Percentiles rank a stretch among this genome's conserved stretches.
These are phyloP conservation scores for Diprion similis DNA, from an alignment of 1,140 invertebrate species.

Conservation along the genomic window DNA sequence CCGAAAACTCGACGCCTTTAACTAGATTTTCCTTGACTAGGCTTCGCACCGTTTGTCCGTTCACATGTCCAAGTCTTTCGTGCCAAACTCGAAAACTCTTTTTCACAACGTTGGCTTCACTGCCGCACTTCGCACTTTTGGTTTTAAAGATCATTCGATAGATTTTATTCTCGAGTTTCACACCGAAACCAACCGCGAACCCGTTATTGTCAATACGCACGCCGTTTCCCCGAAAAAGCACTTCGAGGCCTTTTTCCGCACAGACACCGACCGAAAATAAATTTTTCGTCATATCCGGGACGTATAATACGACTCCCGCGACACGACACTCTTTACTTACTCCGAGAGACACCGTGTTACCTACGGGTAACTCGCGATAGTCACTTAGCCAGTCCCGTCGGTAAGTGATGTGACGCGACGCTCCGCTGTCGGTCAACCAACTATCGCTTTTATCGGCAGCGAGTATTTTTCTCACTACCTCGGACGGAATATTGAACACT, in stretches of 20 bases:
- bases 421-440: background rate
- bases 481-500: background rate
- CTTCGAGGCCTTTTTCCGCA: slow-evolving; percentile 25
- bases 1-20: slow-evolving; percentile 12
- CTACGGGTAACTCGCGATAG: background rate
- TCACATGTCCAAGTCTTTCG: slow-evolving; percentile 27
- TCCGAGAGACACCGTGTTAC: slow-evolving; percentile 8
- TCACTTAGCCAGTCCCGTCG: slow-evolving; percentile 9
- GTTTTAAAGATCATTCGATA: slow-evolving; percentile 20
- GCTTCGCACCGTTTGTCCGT: slow-evolving; percentile 18
- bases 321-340: slow-evolving; percentile 13
- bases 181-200: slow-evolving; percentile 26
- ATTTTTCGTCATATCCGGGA: slow-evolving; percentile 24
- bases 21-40: slow-evolving; percentile 22
- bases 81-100: slow-evolving; percentile 27
- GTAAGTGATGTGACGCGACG: background rate
- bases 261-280: slow-evolving; percentile 30
- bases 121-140: background rate
- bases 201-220: slow-evolving; percentile 24
- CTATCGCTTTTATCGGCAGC: slow-evolving; percentile 2
- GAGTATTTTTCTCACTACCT: slow-evolving; percentile 8
- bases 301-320: slow-evolving; percentile 18
- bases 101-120: slow-evolving; percentile 14
- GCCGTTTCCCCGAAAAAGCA: slow-evolving; percentile 21
- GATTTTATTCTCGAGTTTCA: slow-evolving; percentile 2